These are phyloP conservation scores for Drosophila stalkeri DNA, from an alignment of 2,888 invertebrate genomes.

Conservation along the genomic window DNA sequence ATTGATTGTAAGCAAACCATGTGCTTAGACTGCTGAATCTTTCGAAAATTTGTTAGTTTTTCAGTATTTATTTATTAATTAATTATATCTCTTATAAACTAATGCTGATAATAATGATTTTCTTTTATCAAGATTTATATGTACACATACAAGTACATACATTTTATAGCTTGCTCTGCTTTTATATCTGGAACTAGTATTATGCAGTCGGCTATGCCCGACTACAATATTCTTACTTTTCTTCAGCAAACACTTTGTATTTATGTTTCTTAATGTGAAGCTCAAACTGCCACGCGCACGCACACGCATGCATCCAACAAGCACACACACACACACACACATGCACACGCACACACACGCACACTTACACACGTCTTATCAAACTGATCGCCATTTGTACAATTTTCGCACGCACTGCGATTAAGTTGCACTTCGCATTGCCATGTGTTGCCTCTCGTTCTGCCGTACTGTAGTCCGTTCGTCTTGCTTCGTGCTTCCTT, in stretches of 20 bases:
- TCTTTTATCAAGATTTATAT: no score
- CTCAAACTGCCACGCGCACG: neutral
- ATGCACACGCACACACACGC: neutral
- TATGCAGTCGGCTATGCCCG: neutral
- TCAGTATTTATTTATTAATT: neutral
- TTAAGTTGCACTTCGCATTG: slow-evolving; percentile 13
- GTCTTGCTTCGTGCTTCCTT: neutral
- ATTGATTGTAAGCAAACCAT: no score
- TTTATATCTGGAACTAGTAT: neutral
- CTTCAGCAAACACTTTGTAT: slow-evolving; percentile 8
- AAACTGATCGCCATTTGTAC: slow-evolving; percentile 12
- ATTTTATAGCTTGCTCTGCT: no score
- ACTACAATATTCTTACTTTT: neutral
- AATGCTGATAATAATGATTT: no score
- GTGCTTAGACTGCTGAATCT: no score
- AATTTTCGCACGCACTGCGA: slow-evolving; percentile 12
- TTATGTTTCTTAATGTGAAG: slow-evolving; percentile 5
- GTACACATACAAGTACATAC: no score
- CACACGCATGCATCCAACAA: neutral
- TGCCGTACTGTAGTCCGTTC: neutral
- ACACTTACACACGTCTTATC: no score
- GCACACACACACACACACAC: no score
- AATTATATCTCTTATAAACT: no score
- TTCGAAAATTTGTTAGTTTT: neutral
- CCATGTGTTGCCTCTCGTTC: neutral